These are phyloP conservation scores for Pyrocoelia pectoralis DNA, from an alignment of 2,888 invertebrate genomes.

Conservation along the genomic window DNA sequence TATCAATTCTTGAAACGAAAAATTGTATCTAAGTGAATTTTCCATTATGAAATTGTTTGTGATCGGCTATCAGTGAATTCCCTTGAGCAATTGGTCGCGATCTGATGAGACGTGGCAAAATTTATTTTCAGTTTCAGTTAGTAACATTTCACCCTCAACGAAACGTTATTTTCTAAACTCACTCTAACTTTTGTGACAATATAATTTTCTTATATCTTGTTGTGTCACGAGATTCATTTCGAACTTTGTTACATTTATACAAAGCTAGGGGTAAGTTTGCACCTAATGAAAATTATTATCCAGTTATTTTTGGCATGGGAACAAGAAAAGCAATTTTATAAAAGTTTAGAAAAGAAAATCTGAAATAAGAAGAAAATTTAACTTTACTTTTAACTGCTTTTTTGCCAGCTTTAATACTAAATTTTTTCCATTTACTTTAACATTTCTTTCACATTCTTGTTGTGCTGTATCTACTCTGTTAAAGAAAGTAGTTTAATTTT, in stretches of 20 bases:
- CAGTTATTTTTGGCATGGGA: slow-evolving; percentile 41
- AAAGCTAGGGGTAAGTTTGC: slow-evolving; percentile 40
- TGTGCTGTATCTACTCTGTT: neutral
- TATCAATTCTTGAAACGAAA: neutral
- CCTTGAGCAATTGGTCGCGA: slow-evolving; percentile 34
- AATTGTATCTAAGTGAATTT: slow-evolving; percentile 33
- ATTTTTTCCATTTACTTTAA: slow-evolving; percentile 11
- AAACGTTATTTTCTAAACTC: slow-evolving; percentile 43
- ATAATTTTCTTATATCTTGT: slow-evolving; percentile 51
- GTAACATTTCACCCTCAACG: slow-evolving; percentile 28
- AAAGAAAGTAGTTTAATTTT: slow-evolving; percentile 6
- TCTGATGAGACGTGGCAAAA: slow-evolving; percentile 35
- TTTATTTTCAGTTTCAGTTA: slow-evolving; percentile 37
- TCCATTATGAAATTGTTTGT: slow-evolving; percentile 32
- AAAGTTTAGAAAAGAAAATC: slow-evolving; percentile 33
- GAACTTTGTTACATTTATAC: slow-evolving; percentile 50
- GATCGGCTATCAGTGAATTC: slow-evolving; percentile 29
- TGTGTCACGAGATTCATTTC: slow-evolving; percentile 45
- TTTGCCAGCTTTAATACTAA: neutral
- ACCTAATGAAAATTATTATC: slow-evolving; percentile 49
- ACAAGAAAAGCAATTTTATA: slow-evolving; percentile 42
- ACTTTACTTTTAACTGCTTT: slow-evolving; percentile 26
- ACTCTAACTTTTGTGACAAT: slow-evolving; percentile 46
- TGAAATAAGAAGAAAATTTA: slow-evolving; percentile 26
- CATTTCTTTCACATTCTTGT: slow-evolving; percentile 9